Evolutionary conservation across 2,888 invertebrate species (phyloP).

Genomic region (Tipula unca): DNA sequence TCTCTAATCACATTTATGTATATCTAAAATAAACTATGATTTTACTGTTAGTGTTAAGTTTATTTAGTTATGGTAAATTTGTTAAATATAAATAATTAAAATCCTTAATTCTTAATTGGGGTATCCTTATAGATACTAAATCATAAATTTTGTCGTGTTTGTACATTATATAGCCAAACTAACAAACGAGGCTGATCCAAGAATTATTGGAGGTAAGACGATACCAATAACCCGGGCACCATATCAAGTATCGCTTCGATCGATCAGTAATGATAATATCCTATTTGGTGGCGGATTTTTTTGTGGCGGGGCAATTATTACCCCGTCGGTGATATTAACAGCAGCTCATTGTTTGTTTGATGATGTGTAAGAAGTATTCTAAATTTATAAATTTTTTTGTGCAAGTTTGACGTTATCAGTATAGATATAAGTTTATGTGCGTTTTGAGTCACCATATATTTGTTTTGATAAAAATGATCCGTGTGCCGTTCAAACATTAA

Average conservation of each 20-base stretch:
- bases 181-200: not conserved
- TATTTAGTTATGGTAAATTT: not conserved
- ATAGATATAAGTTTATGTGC: too few relatives aligned
- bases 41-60: not conserved
- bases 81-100: too few relatives aligned
- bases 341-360: conserved; percentile 10
- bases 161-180: not conserved
- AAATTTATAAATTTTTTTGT: too few relatives aligned
- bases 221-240: not conserved
- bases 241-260: not conserved
- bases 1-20: not conserved
- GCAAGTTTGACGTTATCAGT: too few relatives aligned
- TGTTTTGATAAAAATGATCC: not conserved
- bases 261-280: not conserved
- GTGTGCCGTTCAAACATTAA: not conserved
- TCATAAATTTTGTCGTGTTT: too few relatives aligned
- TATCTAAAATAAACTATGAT: not conserved
- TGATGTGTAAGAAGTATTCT: not conserved
- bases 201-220: not conserved
- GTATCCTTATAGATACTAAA: not conserved
- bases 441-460: too few relatives aligned
- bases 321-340: not conserved
- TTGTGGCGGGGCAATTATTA: not conserved
- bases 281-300: not conserved
- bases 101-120: too few relatives aligned